Evolutionary conservation across 2,888 invertebrate genomes (phyloP), one percentile per base, ranked within the genome.

Genomic region (Limenitis camilla): DNA sequence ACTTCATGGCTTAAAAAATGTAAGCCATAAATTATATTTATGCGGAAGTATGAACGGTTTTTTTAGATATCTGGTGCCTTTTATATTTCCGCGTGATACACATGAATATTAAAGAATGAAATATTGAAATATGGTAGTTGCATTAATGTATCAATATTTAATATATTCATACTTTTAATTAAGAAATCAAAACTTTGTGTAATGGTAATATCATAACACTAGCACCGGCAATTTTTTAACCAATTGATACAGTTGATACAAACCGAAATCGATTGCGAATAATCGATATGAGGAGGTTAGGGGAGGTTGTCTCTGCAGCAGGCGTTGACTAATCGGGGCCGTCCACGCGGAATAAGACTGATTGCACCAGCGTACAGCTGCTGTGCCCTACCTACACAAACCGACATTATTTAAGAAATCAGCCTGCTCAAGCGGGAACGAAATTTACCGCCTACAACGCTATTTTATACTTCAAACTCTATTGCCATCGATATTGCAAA

Each of bases 291-390:
- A 76, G 78, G 76, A 74, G 79, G 78, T 69, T 61, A 77, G 65
- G 76, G 73, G 74, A 72, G 76, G 75, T 77, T 84, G 86, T 86
- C 84, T 85, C 87, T 87, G 86, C 81, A 78, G 72, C 75, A 72
- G 85, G 84, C 86, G 83, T 84, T 86, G 85, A 86, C 84, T 86
- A 86, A 86, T 86, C 78, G 85, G 67, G 74, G 75, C 80, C 85
- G 87, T 85, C 87, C 83, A 82, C 84, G 81, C 78, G 86, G 86
- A 87, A 86, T 82, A 86, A 87, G 86, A 87, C 80, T 83, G 86
- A 87, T 87, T 81, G 82, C 82, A 72, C 67, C 69, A 70, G 74
- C 73, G 78, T 79, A 80, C 77, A 82, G 80, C 81, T 81, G 83
- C 83, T 79, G 80, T 83, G 77, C 78, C 77, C 79, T 80, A 76